These are phyloP conservation scores for Galeopterus variegatus DNA, from an alignment of 2,113 vertebrate genomes.

Conservation along the genomic window DNA sequence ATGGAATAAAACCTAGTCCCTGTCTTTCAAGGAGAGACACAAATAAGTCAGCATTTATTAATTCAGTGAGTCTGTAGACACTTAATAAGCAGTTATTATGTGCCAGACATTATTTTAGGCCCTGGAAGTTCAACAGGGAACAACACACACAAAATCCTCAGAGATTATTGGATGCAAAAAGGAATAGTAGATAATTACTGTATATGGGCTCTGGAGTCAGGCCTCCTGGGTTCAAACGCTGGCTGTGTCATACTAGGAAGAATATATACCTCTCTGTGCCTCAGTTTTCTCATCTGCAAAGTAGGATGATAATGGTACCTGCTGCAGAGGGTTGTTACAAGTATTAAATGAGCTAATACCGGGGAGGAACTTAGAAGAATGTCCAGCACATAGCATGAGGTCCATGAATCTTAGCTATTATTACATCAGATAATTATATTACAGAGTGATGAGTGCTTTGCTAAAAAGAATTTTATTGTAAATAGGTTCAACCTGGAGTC, in stretches of 20 bases:
- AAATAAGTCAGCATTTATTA: constrained; percentile 23
- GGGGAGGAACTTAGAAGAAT: neutral
- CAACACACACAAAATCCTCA: neutral
- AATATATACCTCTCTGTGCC: neutral
- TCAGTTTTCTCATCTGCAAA: neutral
- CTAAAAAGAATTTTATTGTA: neutral
- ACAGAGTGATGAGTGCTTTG: neutral
- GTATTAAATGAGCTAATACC: neutral
- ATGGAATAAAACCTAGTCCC: neutral
- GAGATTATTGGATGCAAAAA: neutral
- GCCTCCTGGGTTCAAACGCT: neutral
- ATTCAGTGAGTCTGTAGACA: constrained; percentile 12
- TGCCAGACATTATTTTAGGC: neutral
- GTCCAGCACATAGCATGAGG: neutral
- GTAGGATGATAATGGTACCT: neutral
- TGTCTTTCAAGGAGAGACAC: neutral
- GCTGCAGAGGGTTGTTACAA: neutral
- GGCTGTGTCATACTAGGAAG: neutral
- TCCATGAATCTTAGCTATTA: neutral
- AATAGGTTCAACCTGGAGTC: neutral
- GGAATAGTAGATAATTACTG: neutral
- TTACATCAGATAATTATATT: neutral
- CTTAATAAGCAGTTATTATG: neutral
- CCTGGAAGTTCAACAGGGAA: neutral
- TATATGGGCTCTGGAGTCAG: neutral